Evolutionary conservation across 92 coral and sea anemone species (phyloP).

Genomic region (Scolanthus callimorphus): DNA sequence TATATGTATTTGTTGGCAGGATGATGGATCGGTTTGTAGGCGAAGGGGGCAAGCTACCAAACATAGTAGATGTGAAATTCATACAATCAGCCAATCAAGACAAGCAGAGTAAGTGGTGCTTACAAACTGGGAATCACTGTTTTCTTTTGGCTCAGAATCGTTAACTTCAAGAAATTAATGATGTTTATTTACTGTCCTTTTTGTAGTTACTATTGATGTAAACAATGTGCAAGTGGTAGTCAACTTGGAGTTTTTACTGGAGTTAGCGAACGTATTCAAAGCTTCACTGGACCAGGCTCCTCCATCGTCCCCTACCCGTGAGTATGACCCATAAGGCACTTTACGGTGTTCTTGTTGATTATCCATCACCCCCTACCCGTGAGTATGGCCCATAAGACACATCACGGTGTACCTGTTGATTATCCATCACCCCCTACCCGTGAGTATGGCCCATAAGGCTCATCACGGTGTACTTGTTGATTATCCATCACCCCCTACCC

Average conservation of each 20-base stretch:
- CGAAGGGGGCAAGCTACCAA: conserved; percentile 38
- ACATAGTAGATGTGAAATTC: conserved; percentile 85
- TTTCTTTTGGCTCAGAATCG: background rate
- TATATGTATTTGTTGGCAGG: conserved; percentile 34
- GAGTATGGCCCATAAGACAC: too few relatives aligned
- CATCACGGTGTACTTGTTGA: too few relatives aligned
- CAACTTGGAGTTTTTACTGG: conserved; percentile 80
- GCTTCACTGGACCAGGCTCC: conserved; percentile 62
- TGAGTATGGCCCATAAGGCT: too few relatives aligned
- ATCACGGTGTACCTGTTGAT: too few relatives aligned
- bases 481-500: conserved; percentile 10
- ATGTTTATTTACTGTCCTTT: background rate
- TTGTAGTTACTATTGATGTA: conserved; percentile 54
- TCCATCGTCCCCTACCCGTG: conserved; percentile 9
- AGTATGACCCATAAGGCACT: conserved; percentile 9
- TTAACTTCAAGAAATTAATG: too few relatives aligned
- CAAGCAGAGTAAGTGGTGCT: conserved; percentile 60
- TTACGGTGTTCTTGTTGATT: too few relatives aligned
- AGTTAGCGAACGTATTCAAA: conserved; percentile 74
- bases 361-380: too few relatives aligned
- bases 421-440: too few relatives aligned
- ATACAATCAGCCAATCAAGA: conserved; percentile 67
- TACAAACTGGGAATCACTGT: background rate
- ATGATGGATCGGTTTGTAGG: conserved; percentile 87
- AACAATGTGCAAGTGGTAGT: conserved; percentile 65